Evolutionary conservation across 2,888 invertebrate species (phyloP).

Genomic region (Drosophila fungiperda): DNA sequence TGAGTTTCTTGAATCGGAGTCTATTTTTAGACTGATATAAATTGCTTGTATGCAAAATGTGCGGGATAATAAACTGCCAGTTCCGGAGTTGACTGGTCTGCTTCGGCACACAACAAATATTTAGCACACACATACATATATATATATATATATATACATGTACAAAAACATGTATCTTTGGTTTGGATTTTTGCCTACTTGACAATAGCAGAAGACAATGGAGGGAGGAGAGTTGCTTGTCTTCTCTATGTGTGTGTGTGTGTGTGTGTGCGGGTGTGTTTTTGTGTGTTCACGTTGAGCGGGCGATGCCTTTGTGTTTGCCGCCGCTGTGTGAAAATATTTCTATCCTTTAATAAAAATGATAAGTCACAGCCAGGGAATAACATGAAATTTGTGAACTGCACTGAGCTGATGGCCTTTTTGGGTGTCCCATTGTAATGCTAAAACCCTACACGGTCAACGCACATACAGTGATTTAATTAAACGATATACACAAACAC

Average conservation of each 20-base stretch:
- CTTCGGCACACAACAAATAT: constrained; percentile 31
- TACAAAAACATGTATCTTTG: constrained; percentile 41
- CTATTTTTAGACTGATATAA: constrained; percentile 9
- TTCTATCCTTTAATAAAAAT: constrained; percentile 66
- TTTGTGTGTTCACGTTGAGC: background rate
- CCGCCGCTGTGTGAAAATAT: constrained; percentile 57
- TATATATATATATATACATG: too few species aligned
- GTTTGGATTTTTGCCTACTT: constrained; percentile 53
- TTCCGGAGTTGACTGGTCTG: constrained; percentile 27
- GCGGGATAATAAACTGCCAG: constrained; percentile 40
- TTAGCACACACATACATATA: constrained; percentile 9
- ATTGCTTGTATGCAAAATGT: constrained; percentile 29
- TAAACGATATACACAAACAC: constrained; percentile 38
- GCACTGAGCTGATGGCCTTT: constrained; percentile 2
- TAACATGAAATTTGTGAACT: constrained; percentile 40
- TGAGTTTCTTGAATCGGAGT: constrained; percentile 17
- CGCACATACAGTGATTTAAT: constrained; percentile 54
- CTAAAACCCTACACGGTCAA: constrained; percentile 45
- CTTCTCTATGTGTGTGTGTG: background rate
- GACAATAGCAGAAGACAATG: constrained; percentile 41
- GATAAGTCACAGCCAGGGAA: constrained; percentile 63
- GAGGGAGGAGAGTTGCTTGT: background rate
- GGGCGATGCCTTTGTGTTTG: constrained; percentile 46
- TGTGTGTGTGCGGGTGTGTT: background rate
- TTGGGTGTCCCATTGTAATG: constrained; percentile 52